These are phyloP conservation scores for Apaloderma vittatum DNA, from an alignment of 2,113 vertebrate species.

Conservation along the genomic window DNA sequence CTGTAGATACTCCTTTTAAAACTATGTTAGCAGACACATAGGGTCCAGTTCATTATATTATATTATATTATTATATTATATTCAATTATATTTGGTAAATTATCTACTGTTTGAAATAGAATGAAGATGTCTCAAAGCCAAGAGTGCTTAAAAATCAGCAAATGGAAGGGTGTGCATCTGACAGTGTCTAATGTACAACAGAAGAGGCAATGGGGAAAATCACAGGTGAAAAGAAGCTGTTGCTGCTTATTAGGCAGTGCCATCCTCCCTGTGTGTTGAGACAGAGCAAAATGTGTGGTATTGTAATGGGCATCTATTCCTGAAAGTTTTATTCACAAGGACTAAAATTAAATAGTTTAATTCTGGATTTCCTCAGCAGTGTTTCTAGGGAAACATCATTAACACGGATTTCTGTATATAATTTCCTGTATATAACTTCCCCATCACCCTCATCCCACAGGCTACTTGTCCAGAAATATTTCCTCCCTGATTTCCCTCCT, in stretches of 20 bases:
- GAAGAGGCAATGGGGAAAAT: background rate
- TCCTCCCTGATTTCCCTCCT: background rate
- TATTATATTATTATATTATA: too few relatives aligned
- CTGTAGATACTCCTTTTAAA: background rate
- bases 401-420: background rate
- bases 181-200: background rate
- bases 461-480: background rate
- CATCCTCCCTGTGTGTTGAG: background rate
- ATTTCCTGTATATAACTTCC: background rate
- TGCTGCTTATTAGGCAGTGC: background rate
- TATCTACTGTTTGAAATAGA: background rate
- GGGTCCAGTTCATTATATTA: background rate
- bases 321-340: background rate
- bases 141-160: background rate
- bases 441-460: background rate
- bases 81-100: background rate
- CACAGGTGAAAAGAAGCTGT: background rate
- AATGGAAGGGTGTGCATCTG: background rate
- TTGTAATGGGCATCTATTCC: background rate
- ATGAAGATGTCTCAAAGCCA: background rate
- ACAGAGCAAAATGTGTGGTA: background rate
- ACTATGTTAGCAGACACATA: background rate
- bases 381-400: background rate
- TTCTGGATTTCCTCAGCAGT: background rate
- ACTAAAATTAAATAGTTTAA: background rate